Evolutionary conservation across 2,797 vertebrate species (phyloP), one percentile per base, ranked within the genome.

Genomic region (Mus minutoides): DNA sequence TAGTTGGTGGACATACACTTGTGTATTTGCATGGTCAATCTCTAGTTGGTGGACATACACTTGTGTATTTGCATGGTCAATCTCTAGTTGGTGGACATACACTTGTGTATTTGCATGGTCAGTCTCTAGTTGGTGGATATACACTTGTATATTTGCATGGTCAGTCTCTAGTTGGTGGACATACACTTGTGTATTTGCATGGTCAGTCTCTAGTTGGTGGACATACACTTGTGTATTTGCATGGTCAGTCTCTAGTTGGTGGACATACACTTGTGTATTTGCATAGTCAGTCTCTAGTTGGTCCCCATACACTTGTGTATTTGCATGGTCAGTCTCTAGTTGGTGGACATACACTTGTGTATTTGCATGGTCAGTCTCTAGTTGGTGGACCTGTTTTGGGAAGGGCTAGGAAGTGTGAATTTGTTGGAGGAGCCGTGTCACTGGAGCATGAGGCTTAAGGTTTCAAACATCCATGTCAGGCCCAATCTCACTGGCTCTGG

Each of bases 21-120:
- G 7, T 16, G n/a, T n/a, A n/a, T 69, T 69, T 86, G 46, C 49
- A 14, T 24, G 62, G 12, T 69, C 34, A 64, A 4, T n/a, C 21
- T 34, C 6, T 13, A 16, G n/a, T n/a, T n/a, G n/a, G n/a, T n/a
- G n/a, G n/a, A n/a, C 62, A 17, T 0, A 16, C 12, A 22, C 43
- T n/a, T 12, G 7, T 16, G n/a, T n/a, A n/a, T 69, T 69, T 86
- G 46, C 49, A 14, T 24, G 62, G 12, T 69, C 34, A 64, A 4
- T n/a, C 21, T 34, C 6, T 13, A 16, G n/a, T n/a, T n/a, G n/a
- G n/a, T n/a, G n/a, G n/a, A n/a, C 62, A 17, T 0, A 16, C 12
- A 22, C 43, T n/a, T 12, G 7, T 16, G n/a, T n/a, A n/a, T 69
- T 69, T 86, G 46, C 49, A 14, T 24, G 62, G 12, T 69, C 34